phyloP scores from a whole-genome alignment of 2,797 vertebrate genomes.

The Channallabes apus region DNA sequence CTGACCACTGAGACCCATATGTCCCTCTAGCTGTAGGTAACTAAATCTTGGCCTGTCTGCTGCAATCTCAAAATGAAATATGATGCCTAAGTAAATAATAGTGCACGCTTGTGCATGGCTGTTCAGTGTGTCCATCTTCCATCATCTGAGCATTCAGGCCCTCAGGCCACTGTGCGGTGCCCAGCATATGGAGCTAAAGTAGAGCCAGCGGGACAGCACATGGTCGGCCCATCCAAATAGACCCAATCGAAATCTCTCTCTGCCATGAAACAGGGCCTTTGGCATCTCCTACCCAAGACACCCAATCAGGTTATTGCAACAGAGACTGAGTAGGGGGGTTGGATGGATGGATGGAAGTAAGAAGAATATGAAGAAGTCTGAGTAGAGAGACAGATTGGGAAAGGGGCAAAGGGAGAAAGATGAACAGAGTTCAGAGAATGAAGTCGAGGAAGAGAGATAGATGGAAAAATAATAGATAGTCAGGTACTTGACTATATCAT shows the following conservation, averaged over 20 bases:
- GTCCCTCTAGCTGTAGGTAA: constrained; percentile 22
- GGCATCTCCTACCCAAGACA: constrained; percentile 58
- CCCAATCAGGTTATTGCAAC: constrained; percentile 59
- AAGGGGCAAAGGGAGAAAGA: not conserved
- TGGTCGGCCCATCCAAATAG: constrained; percentile 57
- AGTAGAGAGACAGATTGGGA: constrained; percentile 9
- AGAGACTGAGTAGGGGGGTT: not conserved
- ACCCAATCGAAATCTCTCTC: constrained; percentile 64
- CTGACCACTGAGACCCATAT: constrained; percentile 24
- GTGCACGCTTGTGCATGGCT: constrained; percentile 21
- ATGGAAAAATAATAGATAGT: constrained; percentile 47
- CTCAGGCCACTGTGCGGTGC: constrained; percentile 54
- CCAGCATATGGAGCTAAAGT: constrained; percentile 70
- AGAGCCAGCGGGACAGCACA: constrained; percentile 67
- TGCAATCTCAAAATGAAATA: constrained; percentile 3
- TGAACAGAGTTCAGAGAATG: not conserved
- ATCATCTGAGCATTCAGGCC: constrained; percentile 21
- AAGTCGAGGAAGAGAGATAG: not conserved
- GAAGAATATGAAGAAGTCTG: not conserved
- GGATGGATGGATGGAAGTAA: too few relatives aligned
- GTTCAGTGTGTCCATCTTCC: constrained; percentile 25
- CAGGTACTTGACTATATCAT: constrained; percentile 53
- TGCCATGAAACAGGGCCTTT: constrained; percentile 62
- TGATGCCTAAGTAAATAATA: constrained; percentile 24
- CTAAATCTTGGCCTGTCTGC: constrained; percentile 17